phyloP scores from a whole-genome alignment of 2,113 vertebrate species.

The human region GRCh38 chr17:32710001-32710500 shows the following conservation, averaged over 20 bases:
- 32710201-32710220: not conserved
- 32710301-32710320: not conserved
- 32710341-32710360: not conserved
- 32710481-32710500: not conserved
- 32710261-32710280: not conserved
- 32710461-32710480: not conserved
- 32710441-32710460: constrained; percentile 6
- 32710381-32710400: not conserved
- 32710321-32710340: not conserved
- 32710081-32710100: constrained; percentile 36
- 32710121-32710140: constrained; percentile 9
- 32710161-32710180: not conserved
- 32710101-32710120: not conserved
- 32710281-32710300: not conserved
- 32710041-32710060: constrained; percentile 45
- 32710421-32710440: not conserved
- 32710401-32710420: not conserved
- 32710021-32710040: constrained; percentile 11
- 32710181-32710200: not conserved
- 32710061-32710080: constrained; percentile 47
- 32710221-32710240: constrained; percentile 2
- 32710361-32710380: not conserved
- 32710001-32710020: constrained; percentile 54
- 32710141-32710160: not conserved
- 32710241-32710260: not conserved